These are phyloP conservation scores for Paradisaea rubra DNA, from an alignment of 2,113 vertebrate genomes.

Conservation along the genomic window DNA sequence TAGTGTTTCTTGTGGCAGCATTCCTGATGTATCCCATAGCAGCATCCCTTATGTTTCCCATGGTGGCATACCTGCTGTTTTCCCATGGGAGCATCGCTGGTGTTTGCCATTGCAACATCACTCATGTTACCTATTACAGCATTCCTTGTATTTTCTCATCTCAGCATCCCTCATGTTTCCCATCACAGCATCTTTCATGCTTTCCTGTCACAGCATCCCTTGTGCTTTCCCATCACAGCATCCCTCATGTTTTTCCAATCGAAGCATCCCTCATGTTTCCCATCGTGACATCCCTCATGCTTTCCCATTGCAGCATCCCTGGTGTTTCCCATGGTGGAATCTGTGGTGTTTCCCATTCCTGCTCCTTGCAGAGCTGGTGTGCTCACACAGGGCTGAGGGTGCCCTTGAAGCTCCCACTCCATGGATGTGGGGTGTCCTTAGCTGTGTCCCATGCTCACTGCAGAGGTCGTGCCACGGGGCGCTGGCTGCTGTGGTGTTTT, in stretches of 20 bases:
- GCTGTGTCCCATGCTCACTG: not conserved
- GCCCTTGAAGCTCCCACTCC: not conserved
- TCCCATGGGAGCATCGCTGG: not conserved
- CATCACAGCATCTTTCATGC: not conserved
- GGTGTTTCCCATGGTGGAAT: not conserved
- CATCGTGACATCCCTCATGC: not conserved
- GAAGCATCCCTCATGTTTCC: not conserved
- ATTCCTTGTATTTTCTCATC: not conserved
- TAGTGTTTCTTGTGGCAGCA: not conserved
- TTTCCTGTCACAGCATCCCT: not conserved
- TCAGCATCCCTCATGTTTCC: not conserved
- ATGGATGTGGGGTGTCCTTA: not conserved
- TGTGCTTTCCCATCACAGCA: not conserved
- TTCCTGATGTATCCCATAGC: not conserved
- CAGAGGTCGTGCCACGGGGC: accelerated
- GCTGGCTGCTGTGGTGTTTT: not conserved
- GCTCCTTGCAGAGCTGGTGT: not conserved
- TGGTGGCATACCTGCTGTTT: not conserved
- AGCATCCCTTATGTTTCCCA: not conserved
- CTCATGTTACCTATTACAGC: not conserved
- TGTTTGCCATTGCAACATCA: not conserved
- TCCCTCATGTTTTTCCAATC: not conserved
- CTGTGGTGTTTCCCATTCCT: not conserved
- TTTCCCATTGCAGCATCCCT: not conserved
- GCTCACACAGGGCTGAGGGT: not conserved